These are phyloP conservation scores for Drosophila obscura DNA, from an alignment of 1,140 invertebrate species.

Conservation along the genomic window DNA sequence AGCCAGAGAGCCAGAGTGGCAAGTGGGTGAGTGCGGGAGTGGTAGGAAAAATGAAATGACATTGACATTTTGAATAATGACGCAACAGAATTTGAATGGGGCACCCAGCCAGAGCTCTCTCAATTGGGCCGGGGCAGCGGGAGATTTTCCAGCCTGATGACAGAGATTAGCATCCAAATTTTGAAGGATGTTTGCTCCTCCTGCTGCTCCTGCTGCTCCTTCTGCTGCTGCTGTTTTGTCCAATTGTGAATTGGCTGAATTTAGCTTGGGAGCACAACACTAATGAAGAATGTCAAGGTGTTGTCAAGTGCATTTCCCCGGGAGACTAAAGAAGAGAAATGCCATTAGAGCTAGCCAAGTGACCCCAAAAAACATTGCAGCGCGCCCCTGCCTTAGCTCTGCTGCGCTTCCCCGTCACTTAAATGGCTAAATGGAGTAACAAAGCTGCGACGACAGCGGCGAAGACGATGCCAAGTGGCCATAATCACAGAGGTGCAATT, in stretches of 20 bases:
- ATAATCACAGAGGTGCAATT: slow-evolving; percentile 80
- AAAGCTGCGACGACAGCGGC: slow-evolving; percentile 30
- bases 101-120: slow-evolving; percentile 14
- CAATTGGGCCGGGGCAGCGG: slow-evolving; percentile 31
- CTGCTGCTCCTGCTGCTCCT: slow-evolving; percentile 9
- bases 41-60: slow-evolving; percentile 57
- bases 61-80: slow-evolving; percentile 83
- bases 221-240: slow-evolving; percentile 23
- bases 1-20: slow-evolving; percentile 10
- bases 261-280: slow-evolving; percentile 18
- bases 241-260: slow-evolving; percentile 39
- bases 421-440: slow-evolving; percentile 65
- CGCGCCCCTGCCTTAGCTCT: too few species aligned
- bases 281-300: slow-evolving; percentile 80
- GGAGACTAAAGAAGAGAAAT: slow-evolving; percentile 27
- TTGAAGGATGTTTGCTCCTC: slow-evolving; percentile 42
- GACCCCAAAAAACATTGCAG: slow-evolving; percentile 10
- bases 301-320: slow-evolving; percentile 73
- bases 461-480: slow-evolving; percentile 64
- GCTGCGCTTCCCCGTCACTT: slow-evolving; percentile 17
- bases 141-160: slow-evolving; percentile 33
- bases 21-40: too few species aligned
- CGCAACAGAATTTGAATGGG: slow-evolving; percentile 46
- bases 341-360: slow-evolving; percentile 57
- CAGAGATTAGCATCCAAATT: slow-evolving; percentile 54